These are phyloP conservation scores for Ammodytes dubius DNA, from an alignment of 2,113 vertebrate genomes.

Conservation along the genomic window DNA sequence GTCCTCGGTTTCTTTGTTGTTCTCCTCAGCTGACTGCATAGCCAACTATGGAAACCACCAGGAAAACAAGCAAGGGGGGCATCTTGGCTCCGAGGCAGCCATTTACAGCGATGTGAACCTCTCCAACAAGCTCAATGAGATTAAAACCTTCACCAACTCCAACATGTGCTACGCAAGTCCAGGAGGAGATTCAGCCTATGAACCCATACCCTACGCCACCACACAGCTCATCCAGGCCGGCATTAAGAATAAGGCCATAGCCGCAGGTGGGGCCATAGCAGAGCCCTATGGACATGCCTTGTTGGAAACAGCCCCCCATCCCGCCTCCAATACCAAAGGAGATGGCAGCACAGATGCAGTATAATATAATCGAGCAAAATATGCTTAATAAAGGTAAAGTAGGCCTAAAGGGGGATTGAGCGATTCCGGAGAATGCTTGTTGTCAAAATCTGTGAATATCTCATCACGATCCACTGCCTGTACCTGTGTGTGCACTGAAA, in stretches of 20 bases:
- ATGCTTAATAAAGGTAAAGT: slow-evolving; percentile 90
- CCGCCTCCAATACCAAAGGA: slow-evolving; percentile 90
- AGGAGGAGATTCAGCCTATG: slow-evolving; percentile 83
- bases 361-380: slow-evolving; percentile 94
- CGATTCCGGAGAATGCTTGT: too few relatives aligned
- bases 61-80: slow-evolving; percentile 93
- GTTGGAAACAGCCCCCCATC: slow-evolving; percentile 88
- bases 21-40: slow-evolving; percentile 93
- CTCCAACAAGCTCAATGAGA: slow-evolving; percentile 96
- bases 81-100: slow-evolving; percentile 92
- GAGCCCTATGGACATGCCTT: slow-evolving; percentile 87
- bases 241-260: slow-evolving; percentile 86
- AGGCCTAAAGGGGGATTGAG: too few relatives aligned
- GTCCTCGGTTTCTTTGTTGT: slow-evolving; percentile 37
- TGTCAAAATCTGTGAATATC: too few relatives aligned
- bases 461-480: too few relatives aligned
- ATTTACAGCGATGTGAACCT: slow-evolving; percentile 96
- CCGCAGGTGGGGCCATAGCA: slow-evolving; percentile 40
- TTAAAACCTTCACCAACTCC: slow-evolving; percentile 96
- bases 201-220: slow-evolving; percentile 96
- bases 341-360: slow-evolving; percentile 90
- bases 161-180: slow-evolving; percentile 92
- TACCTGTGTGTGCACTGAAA: too few relatives aligned
- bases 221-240: slow-evolving; percentile 95
- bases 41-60: slow-evolving; percentile 97